Percentiles rank a stretch among this genome's conserved stretches.
Conservation (phyloP, 2,113 vertebrate genomes). For the Anas platyrhynchos region DNA sequence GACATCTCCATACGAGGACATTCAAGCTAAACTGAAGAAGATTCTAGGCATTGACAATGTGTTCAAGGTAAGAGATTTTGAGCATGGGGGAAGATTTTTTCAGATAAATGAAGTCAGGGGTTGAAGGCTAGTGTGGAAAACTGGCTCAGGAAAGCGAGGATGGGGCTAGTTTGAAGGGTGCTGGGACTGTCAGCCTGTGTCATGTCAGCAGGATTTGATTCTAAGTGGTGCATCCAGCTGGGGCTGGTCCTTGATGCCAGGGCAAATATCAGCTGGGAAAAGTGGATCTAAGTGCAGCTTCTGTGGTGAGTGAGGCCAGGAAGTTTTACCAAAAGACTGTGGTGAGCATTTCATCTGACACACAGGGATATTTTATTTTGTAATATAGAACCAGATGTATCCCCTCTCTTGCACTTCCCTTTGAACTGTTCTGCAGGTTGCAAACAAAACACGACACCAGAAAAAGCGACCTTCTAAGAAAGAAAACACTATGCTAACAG, state of each 20-base stretch:
- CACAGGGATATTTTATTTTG: background rate
- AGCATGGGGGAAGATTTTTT: background rate
- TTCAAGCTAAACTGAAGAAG: constrained; percentile 78
- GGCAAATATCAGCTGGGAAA: background rate
- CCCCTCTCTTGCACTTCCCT: background rate
- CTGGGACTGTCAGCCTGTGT: background rate
- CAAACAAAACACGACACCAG: constrained; percentile 40
- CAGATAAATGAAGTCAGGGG: background rate
- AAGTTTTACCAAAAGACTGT: background rate
- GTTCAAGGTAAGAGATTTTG: constrained; percentile 43
- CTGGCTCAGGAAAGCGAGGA: background rate
- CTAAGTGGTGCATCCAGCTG: background rate
- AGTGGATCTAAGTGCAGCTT: background rate
- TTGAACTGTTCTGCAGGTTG: constrained; percentile 9
- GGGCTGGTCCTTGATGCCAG: background rate
- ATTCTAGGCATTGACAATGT: constrained; percentile 68
- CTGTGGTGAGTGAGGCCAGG: background rate
- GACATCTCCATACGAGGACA: background rate
- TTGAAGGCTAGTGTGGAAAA: background rate
- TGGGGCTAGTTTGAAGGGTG: background rate
- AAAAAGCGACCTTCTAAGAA: constrained; percentile 21
- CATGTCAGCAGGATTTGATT: background rate
- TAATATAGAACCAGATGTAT: background rate
- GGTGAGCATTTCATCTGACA: background rate
- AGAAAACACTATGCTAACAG: constrained; percentile 1